These are phyloP conservation scores for Apaloderma vittatum DNA, from an alignment of 2,113 vertebrate genomes.

Conservation along the genomic window DNA sequence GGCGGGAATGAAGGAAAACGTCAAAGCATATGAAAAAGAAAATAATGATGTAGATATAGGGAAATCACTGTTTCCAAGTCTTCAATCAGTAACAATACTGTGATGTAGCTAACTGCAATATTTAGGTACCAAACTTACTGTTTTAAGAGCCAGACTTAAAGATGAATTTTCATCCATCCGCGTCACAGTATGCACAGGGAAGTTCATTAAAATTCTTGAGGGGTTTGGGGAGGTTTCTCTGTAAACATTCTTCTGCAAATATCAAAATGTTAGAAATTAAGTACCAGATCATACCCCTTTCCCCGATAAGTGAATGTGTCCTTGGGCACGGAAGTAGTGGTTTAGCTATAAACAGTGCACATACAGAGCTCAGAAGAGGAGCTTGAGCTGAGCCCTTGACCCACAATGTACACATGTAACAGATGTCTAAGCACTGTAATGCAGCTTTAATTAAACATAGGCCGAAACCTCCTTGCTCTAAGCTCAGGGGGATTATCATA, in stretches of 20 bases:
- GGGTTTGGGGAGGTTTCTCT: constrained; percentile 43
- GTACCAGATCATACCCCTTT: background rate
- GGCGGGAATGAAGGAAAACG: background rate
- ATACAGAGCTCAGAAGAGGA: background rate
- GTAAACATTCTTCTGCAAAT: background rate
- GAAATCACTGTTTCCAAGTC: background rate
- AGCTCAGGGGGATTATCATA: constrained; percentile 33
- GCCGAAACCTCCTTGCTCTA: constrained; percentile 29
- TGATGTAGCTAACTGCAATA: background rate
- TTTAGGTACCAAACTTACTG: background rate
- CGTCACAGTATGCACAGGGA: background rate
- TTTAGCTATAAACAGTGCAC: background rate
- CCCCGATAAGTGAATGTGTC: background rate
- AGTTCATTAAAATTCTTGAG: background rate
- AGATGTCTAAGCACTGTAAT: constrained; percentile 60
- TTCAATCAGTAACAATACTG: background rate
- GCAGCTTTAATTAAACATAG: constrained; percentile 74
- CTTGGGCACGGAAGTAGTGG: background rate
- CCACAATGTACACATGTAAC: constrained; percentile 56
- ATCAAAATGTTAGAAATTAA: constrained; percentile 45
- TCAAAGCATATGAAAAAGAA: background rate
- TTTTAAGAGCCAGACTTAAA: background rate
- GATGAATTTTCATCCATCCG: background rate
- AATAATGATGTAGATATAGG: background rate
- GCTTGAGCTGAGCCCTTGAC: background rate